Evolutionary conservation across 2,797 vertebrate species (phyloP).

Genomic region (Peromyscus aztecus): DNA sequence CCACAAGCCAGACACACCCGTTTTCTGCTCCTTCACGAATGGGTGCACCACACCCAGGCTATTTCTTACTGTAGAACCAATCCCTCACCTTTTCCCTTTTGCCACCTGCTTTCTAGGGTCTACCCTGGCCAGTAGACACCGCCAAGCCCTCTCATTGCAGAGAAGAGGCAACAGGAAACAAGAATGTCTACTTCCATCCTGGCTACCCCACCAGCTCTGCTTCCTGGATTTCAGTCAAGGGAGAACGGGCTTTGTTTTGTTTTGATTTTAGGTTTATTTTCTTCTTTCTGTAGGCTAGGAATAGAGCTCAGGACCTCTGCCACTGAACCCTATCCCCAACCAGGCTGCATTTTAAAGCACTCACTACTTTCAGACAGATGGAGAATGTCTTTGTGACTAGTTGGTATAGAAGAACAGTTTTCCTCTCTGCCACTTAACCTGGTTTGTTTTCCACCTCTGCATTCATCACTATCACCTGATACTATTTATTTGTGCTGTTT

Average conservation of each 20-base stretch:
- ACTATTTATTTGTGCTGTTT: conserved; percentile 35
- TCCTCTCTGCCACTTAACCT: conserved; percentile 26
- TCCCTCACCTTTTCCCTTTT: not conserved
- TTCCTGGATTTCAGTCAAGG: not conserved
- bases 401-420: not conserved
- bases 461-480: conserved; percentile 44
- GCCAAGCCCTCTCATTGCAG: not conserved
- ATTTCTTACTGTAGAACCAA: not conserved
- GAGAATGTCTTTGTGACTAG: conserved; percentile 4
- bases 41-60: not conserved
- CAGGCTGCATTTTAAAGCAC: not conserved
- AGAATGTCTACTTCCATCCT: not conserved
- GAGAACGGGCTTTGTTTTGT: not conserved
- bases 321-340: not conserved
- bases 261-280: not conserved
- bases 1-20: not conserved
- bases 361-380: conserved; percentile 16
- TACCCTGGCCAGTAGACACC: not conserved
- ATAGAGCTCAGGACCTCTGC: not conserved
- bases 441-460: not conserved
- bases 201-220: not conserved
- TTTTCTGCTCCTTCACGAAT: not conserved
- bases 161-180: not conserved
- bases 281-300: not conserved
- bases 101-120: not conserved